These are phyloP conservation scores for Drosophila sulfurigaster DNA, from an alignment of 1,140 invertebrate species.

Conservation along the genomic window DNA sequence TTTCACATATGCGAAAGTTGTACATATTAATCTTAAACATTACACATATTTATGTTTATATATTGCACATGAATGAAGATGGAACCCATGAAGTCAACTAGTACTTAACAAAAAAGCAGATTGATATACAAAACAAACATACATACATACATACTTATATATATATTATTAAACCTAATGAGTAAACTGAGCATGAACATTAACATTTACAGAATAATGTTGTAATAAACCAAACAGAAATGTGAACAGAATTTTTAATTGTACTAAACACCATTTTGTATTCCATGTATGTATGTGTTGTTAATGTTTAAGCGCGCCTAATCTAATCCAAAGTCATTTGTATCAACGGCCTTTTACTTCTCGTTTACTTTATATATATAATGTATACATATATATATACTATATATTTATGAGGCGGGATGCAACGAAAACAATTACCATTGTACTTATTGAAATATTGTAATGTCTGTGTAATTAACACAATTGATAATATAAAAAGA, in stretches of 20 bases:
- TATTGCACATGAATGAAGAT: constrained; percentile 27
- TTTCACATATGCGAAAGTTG: neutral
- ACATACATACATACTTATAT: constrained; percentile 38
- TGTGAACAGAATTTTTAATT: constrained; percentile 83
- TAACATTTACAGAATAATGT: constrained; percentile 75
- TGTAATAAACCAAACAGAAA: constrained; percentile 81
- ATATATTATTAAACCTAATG: constrained; percentile 30
- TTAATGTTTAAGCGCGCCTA: constrained; percentile 78
- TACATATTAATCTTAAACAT: constrained; percentile 58
- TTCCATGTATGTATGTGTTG: constrained; percentile 73
- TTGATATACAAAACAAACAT: constrained; percentile 30
- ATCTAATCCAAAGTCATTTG: constrained; percentile 82
- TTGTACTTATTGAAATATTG: constrained; percentile 79
- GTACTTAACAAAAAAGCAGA: constrained; percentile 60
- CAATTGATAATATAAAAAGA: constrained; percentile 25
- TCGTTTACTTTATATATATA: constrained; percentile 72
- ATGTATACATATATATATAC: constrained; percentile 38
- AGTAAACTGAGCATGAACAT: constrained; percentile 52
- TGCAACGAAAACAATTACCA: constrained; percentile 81
- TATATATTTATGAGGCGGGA: constrained; percentile 48
- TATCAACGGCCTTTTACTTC: constrained; percentile 81
- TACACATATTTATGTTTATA: constrained; percentile 62
- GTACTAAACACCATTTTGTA: constrained; percentile 82
- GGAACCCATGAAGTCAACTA: constrained; percentile 48
- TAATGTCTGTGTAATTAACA: constrained; percentile 55